phyloP scores from a whole-genome alignment of 2,797 vertebrate genomes.

The Eulemur albifrons region DNA sequence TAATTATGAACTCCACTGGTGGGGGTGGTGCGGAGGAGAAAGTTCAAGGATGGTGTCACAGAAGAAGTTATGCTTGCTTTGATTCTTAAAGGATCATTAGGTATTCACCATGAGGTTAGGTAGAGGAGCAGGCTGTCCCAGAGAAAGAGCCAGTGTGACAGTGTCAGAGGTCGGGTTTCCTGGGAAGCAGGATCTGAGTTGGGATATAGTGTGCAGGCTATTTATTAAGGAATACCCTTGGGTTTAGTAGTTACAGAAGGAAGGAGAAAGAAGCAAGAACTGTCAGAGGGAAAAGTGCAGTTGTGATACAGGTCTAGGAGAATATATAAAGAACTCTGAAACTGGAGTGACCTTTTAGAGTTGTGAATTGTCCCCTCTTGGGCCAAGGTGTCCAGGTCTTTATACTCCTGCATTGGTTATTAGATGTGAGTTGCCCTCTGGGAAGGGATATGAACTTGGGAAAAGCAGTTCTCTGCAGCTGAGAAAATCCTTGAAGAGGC shows the following conservation, averaged over 20 bases:
- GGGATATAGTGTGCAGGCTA: neutral
- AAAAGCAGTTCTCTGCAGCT: neutral
- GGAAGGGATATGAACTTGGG: neutral
- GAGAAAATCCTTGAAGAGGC: neutral
- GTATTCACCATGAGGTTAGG: neutral
- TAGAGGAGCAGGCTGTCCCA: neutral
- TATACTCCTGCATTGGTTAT: neutral
- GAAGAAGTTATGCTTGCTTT: neutral
- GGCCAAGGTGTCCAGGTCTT: neutral
- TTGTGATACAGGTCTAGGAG: neutral
- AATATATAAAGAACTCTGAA: neutral
- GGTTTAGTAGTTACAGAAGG: neutral
- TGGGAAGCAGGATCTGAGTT: neutral
- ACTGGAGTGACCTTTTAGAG: neutral
- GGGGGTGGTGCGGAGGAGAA: neutral
- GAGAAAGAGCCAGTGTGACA: neutral
- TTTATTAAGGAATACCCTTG: neutral
- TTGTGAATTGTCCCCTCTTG: neutral
- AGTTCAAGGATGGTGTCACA: neutral
- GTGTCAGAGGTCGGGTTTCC: neutral
- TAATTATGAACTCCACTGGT: neutral
- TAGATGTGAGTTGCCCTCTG: neutral
- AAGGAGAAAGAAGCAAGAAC: conserved; percentile 5
- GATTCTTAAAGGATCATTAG: neutral
- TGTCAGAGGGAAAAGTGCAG: neutral